Base-by-base conservation (phyloP, 2,888 invertebrate species). In the Caenorhabditis auriculariae region DNA sequence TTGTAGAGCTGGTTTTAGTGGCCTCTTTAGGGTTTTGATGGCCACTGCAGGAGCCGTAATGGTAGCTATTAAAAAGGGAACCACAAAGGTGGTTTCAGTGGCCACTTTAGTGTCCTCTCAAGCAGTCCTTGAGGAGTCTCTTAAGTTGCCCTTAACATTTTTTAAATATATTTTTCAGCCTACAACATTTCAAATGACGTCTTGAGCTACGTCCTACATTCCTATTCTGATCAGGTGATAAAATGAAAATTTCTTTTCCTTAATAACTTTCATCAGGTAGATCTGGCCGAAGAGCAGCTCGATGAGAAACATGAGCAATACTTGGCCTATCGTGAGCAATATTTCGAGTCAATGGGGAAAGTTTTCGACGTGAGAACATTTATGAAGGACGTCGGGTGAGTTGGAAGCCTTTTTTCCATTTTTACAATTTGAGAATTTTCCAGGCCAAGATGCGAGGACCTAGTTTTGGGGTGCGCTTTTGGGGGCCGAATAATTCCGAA, bases 401-500 rank as follows among this genome's bases (percentile, higher is more conserved):
- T 44, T 28, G 9, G 28, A 17, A 21, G 21, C 32, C 24, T 9
- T 32, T 12, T 27, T 26, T 45, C 3, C 27, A 35, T 45, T 24
- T 19, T 19, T 44, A 4, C 4, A 37, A 9, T 44, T 41, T 28
- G n/a, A 9, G 19, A 19, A 28, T n/a, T 27, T 35, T 62, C 27
- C 29, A 65, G 67, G 4, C 54, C 48, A 35, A 44, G 45, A 6
- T 75, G 75, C 26, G 44, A 62, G 4, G 63, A 69, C 50, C 60
- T 69, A 12, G 39, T 75, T 24, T 38, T 66, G 15, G 56, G 57
- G 9, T 75, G 75, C 44, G 57, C 52, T 38, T 75, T 72, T 54
- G 64, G 58, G 5, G 60, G 69, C 12, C 35, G 54, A 15, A 23
- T 28, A 26, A 43, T 69, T 17, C 21, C 54, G 2, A 54, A 69